Conservation (phyloP, 2,113 vertebrate genomes). For the Prunella fulvescens region DNA sequence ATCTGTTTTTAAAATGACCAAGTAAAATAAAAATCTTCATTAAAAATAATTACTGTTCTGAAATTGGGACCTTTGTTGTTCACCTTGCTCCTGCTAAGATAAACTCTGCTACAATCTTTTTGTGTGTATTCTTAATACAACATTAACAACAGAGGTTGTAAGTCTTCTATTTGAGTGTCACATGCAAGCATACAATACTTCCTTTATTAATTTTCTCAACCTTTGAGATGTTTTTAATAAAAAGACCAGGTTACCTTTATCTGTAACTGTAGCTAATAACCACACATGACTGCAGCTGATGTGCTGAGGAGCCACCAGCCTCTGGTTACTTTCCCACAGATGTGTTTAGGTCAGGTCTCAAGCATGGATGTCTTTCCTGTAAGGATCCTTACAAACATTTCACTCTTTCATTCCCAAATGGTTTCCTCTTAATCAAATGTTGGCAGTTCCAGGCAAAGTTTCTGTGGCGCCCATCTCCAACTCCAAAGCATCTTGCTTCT, state of each 20-base stretch:
- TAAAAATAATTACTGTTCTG: background rate
- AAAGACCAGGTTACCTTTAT: background rate
- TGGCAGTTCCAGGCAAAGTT: background rate
- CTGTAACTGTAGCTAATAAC: background rate
- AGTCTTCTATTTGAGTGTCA: background rate
- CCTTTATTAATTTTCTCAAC: background rate
- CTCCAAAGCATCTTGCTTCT: background rate
- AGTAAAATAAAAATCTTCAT: background rate
- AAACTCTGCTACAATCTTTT: background rate
- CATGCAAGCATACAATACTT: background rate
- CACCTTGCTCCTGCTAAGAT: background rate
- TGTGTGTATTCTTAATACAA: background rate
- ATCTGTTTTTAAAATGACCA: background rate
- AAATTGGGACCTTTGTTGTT: background rate
- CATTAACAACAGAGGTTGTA: background rate
- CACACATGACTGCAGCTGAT: background rate
- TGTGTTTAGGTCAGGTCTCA: background rate
- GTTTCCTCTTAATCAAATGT: background rate
- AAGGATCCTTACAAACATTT: background rate
- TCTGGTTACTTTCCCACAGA: background rate
- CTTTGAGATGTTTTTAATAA: background rate
- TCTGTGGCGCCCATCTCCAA: background rate
- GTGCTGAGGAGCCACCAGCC: background rate
- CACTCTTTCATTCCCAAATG: background rate
- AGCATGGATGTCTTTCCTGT: background rate